Evolutionary conservation across 2,888 invertebrate species (phyloP), one percentile per base, ranked within the genome.

Genomic region (Aelia acuminata): DNA sequence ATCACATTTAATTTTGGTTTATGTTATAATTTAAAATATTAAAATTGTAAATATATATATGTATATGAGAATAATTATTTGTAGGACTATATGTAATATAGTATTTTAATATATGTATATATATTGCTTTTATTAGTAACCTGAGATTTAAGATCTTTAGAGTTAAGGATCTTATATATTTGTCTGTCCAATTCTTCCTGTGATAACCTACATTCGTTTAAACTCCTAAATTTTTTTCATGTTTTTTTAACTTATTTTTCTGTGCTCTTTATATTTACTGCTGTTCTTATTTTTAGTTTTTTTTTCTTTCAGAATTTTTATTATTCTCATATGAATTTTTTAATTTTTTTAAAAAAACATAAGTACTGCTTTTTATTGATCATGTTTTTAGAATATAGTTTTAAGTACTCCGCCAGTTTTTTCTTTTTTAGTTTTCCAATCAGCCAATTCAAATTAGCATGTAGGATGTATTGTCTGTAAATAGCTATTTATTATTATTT

Each of bases 1-100:
- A 80, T 80, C 39, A 80, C 43, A 80, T 43, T 80, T 80, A 31
- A 63, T 63, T 63, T 63, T 31, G 63, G 26, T 63, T 63, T 18
- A 31, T 63, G 31, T 63, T 63, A 31, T 63, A 31, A 63, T 63
- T 57, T 63, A 31, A 31, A 63, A 63, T 63, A 63, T 63, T 63
- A 63, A 63, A 63, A 13, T 63, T 63, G 63, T 63, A 63, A 31
- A 63, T 63, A 63, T 63, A 63, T 63, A 63, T 63, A 63, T 63
- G 63, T 63, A 63, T 63, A 63, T 63, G 63, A 63, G 26, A n/a
- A 80, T 39, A 80, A 80, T 80, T 80, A 80, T 80, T 39, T 80
- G 43, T 80, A 43, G 11, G 80, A 80, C 80, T 80, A 80, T 80
- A 80, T 80, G 43, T 43, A 80, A 80, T 80, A 80, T 80, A 80